Base-by-base conservation (phyloP, 2,888 invertebrate species). In the Hartigia nigra region DNA sequence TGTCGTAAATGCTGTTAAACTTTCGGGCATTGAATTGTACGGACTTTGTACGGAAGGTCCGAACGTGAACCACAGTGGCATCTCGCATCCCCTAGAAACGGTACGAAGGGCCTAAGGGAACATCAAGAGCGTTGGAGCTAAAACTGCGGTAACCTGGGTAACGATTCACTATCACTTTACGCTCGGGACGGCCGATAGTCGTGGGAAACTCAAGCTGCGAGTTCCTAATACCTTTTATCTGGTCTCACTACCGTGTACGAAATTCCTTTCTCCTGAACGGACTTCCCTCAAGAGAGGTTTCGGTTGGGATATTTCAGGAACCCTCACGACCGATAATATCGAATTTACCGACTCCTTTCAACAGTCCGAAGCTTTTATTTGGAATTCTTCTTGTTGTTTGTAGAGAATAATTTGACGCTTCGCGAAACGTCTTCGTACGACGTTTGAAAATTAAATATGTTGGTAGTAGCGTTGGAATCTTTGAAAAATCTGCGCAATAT, bases 201-300 rank as follows among this genome's bases (percentile, higher is more conserved):
- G 88, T 89, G 89, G 85, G 89, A 89, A 84, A 83, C 32, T 75
- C 85, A 86, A 82, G 85, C 86, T 87, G 87, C 83, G 78, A 77
- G 72, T 83, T 82, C 81, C 77, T 81, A 83, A 82, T 77, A 84
- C 83, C 85, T 86, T 87, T 87, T 85, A 85, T 85, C 83, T 80
- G 80, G 76, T 79, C 81, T 78, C 39, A 36, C 76, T 69, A 23
- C 9, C 14, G 55, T 9, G 55, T 55, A 55, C 23, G 55, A 55
- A 55, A 55, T 55, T 55, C 55, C 55, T 23, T 55, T 55, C 55
- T 55, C 55, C 23, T 55, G 55, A 55, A 55, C 55, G 55, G 55
- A 55, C 23, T 23, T 23, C 23, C 55, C 55, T 23, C 55, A 55
- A 23, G 23, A 55, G 23, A 55, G 23, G 23, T 14, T 39, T 39